Evolutionary conservation across 2,113 vertebrate genomes (phyloP), one percentile per base, ranked within the genome.

Genomic region (Eolophus roseicapilla): DNA sequence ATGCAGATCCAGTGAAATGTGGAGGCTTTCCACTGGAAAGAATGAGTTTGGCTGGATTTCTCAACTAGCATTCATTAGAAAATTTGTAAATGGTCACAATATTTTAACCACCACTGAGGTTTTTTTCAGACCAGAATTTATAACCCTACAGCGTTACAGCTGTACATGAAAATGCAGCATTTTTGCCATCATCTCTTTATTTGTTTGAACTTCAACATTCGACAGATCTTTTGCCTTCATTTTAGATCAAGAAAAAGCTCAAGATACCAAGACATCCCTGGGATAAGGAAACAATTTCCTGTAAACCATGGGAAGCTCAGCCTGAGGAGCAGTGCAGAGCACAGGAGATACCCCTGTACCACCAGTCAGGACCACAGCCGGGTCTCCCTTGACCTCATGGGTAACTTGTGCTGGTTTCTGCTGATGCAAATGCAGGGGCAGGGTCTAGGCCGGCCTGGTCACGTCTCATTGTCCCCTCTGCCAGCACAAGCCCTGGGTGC

Each of bases 11-110:
- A 75, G 77, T 20, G 62, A 82, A 63, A 89, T 75, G 74, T 16
- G 81, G 50, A 95, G 75, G 95, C 20, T 95, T 93, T 92, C 91
- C 96, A 84, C 91, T 92, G 94, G 91, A 95, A 93, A 84, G 91
- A 84, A 95, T 86, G 65, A 91, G 57, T 25, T 91, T 19, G 68
- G 43, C 57, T 95, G 74, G 77, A 87, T 95, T 96, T 96, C 96
- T 95, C 96, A 95, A 87, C 65, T 21, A 74, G 73, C 70, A 64
- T 86, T 88, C 88, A 83, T 91, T 73, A 95, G 92, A 94, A 95
- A 81, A 92, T 69, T 33, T 93, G 59, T 79, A 35, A 90, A 75
- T 1, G n/a, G 49, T 49, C 59, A 78, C 86, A 88, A 11, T 20
- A 43, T 28, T 83, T 88, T 57, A 90, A 52, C 70, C 79, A 82